Evolutionary conservation across 1,140 invertebrate genomes (phyloP), one percentile per base, ranked within the genome.

Genomic region (Psilanteris sp.): DNA sequence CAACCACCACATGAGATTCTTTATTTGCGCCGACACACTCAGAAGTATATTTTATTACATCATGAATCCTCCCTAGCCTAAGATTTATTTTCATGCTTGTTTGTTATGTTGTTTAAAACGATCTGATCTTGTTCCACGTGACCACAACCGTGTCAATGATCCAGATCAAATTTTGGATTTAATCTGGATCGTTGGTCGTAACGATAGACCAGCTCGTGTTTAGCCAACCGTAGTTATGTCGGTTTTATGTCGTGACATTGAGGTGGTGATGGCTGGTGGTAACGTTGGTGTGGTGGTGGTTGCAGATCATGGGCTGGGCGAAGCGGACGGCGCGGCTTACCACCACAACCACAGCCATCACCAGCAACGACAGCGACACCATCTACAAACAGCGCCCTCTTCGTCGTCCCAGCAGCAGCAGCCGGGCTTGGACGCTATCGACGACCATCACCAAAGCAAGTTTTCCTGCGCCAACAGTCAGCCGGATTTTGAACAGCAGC

Each of bases 271-370:
- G 84, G 83, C 84, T 84, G 85, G 85, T 84, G 86, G 85, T 88
- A 88, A 87, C 86, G 80, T 84, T 88, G 84, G 82, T 87, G 82
- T 87, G 85, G 86, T 88, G 87, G 87, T 88, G 85, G 85, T 88
- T 88, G 84, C 87, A 88, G 87, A 87, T 88, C 82, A 85, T 82
- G 84, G 82, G 79, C 82, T 83, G 81, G 78, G 83, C 81, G 85
- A 87, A 43, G 84, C 81, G 66, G 84, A 85, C 59, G 84, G 80
- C 77, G 81, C 81, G 79, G 83, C 82, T 80, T 85, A 86, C 83
- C 82, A 88, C 85, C 86, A 88, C 83, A 84, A 86, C 85, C 77
- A 82, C 83, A 83, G 81, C 79, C 79, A 84, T 78, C 87, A 88
- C 36, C 87, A 87, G 61, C 87, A 90, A 66, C 89, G 34, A 46